Evolutionary conservation across 1,140 invertebrate genomes (phyloP).

Genomic region (Pseudomyrmex pallidus): DNA sequence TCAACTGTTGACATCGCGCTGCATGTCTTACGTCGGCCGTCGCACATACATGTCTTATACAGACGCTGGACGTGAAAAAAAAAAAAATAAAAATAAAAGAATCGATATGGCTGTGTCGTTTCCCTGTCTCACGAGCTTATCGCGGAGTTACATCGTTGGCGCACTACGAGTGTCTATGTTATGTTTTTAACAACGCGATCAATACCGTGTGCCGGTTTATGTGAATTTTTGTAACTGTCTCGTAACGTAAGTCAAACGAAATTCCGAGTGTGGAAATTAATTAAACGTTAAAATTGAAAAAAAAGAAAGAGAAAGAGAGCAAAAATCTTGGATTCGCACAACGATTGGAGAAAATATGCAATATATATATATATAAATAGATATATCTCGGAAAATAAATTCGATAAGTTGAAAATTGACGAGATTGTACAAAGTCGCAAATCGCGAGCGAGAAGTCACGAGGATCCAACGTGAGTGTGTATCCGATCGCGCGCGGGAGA

Average conservation of each 20-base stretch:
- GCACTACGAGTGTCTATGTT: slow-evolving; percentile 33
- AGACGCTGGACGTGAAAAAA: slow-evolving; percentile 37
- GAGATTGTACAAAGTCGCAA: too few relatives aligned
- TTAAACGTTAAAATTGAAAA: not conserved
- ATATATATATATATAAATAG: too few relatives aligned
- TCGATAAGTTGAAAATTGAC: too few relatives aligned
- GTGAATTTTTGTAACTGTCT: slow-evolving; percentile 39
- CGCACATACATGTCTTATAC: slow-evolving; percentile 33
- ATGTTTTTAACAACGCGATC: slow-evolving; percentile 59
- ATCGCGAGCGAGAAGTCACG: too few relatives aligned
- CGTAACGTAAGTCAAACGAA: not conserved
- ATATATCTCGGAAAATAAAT: too few relatives aligned
- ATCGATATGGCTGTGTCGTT: slow-evolving; percentile 56
- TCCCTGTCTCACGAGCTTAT: slow-evolving; percentile 56
- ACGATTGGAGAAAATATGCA: too few relatives aligned
- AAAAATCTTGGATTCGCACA: too few relatives aligned
- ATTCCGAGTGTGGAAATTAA: slow-evolving; percentile 3
- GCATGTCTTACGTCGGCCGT: slow-evolving; percentile 33
- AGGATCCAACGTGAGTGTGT: too few relatives aligned
- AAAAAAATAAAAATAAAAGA: not conserved
- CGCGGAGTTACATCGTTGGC: slow-evolving; percentile 46
- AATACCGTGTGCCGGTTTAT: slow-evolving; percentile 34
- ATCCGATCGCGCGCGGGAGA: too few relatives aligned
- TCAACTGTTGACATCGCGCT: slow-evolving; percentile 15
- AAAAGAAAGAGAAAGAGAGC: too few relatives aligned